Conservation (phyloP, 2,797 vertebrate genomes). For the Naso thynnoides region DNA sequence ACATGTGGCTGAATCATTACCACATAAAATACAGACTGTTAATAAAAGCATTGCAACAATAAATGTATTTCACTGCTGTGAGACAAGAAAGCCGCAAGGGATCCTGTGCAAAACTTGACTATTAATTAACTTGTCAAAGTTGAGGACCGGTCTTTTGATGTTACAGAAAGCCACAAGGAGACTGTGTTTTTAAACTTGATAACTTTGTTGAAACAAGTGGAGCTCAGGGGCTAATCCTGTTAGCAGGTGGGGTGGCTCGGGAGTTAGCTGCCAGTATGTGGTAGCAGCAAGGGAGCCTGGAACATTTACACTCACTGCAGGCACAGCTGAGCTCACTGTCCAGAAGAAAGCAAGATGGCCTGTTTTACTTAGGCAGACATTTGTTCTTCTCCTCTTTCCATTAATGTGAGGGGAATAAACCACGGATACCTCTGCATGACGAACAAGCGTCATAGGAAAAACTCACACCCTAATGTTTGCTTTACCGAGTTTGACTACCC, state of each 20-base stretch:
- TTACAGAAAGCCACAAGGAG: constrained; percentile 57
- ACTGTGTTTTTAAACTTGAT: constrained; percentile 63
- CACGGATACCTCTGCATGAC: constrained; percentile 31
- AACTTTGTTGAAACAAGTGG: constrained; percentile 71
- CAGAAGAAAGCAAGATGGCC: constrained; percentile 35
- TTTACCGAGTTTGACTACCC: constrained; percentile 41
- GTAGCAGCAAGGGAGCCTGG: constrained; percentile 40
- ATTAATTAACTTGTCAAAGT: constrained; percentile 70
- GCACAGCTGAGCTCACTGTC: constrained; percentile 48
- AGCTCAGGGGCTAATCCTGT: constrained; percentile 72
- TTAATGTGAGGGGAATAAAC: constrained; percentile 39
- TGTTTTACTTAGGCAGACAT: constrained; percentile 51
- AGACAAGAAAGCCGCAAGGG: constrained; percentile 11
- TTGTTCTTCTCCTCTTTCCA: constrained; percentile 45
- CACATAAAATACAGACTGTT: constrained; percentile 23
- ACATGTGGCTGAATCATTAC: constrained; percentile 31
- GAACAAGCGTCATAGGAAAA: constrained; percentile 15
- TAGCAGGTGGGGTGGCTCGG: constrained; percentile 53
- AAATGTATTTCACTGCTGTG: constrained; percentile 30
- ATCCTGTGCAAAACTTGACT: constrained; percentile 34
- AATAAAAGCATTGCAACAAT: constrained; percentile 37
- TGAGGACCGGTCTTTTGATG: constrained; percentile 54
- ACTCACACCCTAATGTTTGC: constrained; percentile 55
- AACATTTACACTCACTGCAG: constrained; percentile 70
- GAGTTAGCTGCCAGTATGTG: constrained; percentile 63